Evolutionary conservation across 1,140 invertebrate genomes (phyloP).

Genomic region (Nylanderia fulva): DNA sequence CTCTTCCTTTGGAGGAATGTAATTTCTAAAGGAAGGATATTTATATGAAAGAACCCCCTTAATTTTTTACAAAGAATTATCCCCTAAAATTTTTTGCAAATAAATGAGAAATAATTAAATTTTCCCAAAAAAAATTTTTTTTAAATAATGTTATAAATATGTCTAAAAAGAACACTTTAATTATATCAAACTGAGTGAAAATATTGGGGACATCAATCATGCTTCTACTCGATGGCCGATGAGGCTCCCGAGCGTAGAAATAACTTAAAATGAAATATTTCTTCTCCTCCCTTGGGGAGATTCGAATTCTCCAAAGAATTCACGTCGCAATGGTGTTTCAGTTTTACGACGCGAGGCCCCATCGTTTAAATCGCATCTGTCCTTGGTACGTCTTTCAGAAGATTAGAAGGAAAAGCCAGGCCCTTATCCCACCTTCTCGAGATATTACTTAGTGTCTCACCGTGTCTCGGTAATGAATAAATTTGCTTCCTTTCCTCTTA

Average conservation of each 20-base stretch:
- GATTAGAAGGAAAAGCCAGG: slow-evolving; percentile 25
- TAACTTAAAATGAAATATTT: slow-evolving; percentile 11
- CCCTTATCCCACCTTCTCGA: neutral
- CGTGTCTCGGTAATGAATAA: slow-evolving; percentile 28
- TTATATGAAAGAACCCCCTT: no score
- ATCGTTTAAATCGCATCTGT: slow-evolving; percentile 33
- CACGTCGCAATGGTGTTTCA: neutral
- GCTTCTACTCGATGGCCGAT: slow-evolving; percentile 1
- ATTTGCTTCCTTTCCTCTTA: slow-evolving; percentile 12
- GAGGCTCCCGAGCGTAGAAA: neutral
- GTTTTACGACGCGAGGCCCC: neutral
- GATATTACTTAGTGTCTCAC: slow-evolving; percentile 10
- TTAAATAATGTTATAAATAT: no score
- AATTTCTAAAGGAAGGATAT: no score
- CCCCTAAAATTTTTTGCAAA: no score
- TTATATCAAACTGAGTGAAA: neutral
- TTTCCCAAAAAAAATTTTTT: neutral
- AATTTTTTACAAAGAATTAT: no score
- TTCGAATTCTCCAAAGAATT: slow-evolving; percentile 13
- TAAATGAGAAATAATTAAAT: no score
- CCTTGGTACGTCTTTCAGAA: slow-evolving; percentile 35
- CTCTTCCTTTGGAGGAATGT: no score
- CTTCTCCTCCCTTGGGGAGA: neutral
- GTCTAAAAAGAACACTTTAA: neutral
- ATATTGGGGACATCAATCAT: slow-evolving; percentile 10